A percentile compares a stretch with the other conserved stretches of the same genome.
These are phyloP conservation scores for Agrochola circellaris DNA, from an alignment of 2,888 invertebrate genomes.

Conservation along the genomic window DNA sequence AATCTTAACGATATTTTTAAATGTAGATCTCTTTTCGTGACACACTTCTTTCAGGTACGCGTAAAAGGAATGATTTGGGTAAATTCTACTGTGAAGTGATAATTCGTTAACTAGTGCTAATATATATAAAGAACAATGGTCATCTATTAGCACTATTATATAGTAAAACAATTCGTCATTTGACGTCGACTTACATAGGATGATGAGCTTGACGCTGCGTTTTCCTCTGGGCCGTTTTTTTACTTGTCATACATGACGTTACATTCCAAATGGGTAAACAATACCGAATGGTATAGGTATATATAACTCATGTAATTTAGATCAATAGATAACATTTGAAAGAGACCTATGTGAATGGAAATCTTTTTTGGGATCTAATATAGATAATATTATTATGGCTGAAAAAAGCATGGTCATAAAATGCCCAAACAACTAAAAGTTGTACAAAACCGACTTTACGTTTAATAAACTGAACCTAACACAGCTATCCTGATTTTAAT, in stretches of 20 bases:
- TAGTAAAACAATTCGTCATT: background rate
- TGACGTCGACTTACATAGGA: background rate
- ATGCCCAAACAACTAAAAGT: too few species aligned
- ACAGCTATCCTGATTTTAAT: background rate
- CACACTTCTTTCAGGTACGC: background rate
- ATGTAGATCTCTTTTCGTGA: background rate
- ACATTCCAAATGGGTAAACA: background rate
- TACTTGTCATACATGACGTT: too few species aligned
- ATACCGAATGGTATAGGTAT: background rate
- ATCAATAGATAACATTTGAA: background rate
- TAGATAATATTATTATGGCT: background rate
- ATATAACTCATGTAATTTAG: background rate
- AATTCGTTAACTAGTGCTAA: constrained; percentile 6
- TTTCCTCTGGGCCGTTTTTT: background rate
- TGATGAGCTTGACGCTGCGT: background rate
- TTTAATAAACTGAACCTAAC: background rate
- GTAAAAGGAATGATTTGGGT: constrained; percentile 2
- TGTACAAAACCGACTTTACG: background rate
- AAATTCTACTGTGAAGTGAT: background rate
- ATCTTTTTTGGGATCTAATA: background rate
- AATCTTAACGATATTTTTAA: constrained; percentile 9
- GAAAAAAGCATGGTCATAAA: background rate
- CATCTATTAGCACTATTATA: constrained; percentile 14
- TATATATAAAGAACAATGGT: constrained; percentile 6
- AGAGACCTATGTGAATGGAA: background rate